Base-by-base conservation (phyloP, 2,113 vertebrate species). In the Phylloscopus trochiloides region DNA sequence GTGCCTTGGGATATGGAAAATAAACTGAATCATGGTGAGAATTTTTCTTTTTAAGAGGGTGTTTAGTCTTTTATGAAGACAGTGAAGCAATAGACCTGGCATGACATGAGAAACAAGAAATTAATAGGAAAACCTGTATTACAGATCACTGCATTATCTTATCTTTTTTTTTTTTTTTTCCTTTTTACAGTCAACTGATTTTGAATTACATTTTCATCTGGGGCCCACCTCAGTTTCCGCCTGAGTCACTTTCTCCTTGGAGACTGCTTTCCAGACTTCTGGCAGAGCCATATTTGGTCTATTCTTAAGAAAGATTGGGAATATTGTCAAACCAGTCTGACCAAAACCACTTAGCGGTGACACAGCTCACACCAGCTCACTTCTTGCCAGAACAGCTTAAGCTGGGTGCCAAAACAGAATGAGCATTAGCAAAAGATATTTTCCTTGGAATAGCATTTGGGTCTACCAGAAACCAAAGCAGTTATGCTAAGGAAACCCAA, bases 181-280 rank as follows among this genome's bases (percentile, higher is more conserved):
- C n/a, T n/a, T n/a, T n/a, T n/a, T 88, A 88, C 36, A 59, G 24
- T 91, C 63, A 77, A 77, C 55, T 3, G 15, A 25, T 29, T 95
- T 86, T 55, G 90, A 79, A 91, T 79, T 74, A 67, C 38, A 55
- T 91, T 91, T 90, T 95, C 85, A 40, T 96, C 74, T 96, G 85
- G 59, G 63, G 71, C 62, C 90, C 68, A 83, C 65, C 90, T 92
- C 79, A 42, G 5, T 88, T 94, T 93, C 88, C 1, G 1, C 88
- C 47, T 95, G 92, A 96, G 88, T 95, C 88, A 94, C 94, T 68
- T 94, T 94, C 68, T 92, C 94, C 91, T 89, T 63, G 86, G 68
- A 94, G 92, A 73, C 82, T 74, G 50, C 67, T 93, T 94, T 45
- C 76, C 59, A 96, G 94, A 74, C 86, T 95, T 55, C 91, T 91